Conservation (phyloP, 2,888 invertebrate species). For the Phania funesta region DNA sequence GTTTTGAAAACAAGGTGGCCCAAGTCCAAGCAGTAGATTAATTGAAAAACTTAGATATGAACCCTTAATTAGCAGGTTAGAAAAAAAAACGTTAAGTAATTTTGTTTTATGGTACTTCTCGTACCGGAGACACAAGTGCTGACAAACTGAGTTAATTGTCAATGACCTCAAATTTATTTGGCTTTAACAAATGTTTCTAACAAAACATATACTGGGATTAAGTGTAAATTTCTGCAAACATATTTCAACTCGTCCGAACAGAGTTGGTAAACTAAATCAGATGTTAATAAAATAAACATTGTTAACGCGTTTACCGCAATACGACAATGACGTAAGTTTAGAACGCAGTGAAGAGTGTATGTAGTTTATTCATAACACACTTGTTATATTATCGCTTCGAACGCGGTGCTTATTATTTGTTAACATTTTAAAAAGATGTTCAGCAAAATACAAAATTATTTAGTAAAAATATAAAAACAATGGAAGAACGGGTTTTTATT, state of each 20-base stretch:
- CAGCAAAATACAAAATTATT: too few species aligned
- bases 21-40: neutral
- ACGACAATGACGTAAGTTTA: too few species aligned
- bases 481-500: too few species aligned
- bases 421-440: too few species aligned
- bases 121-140: neutral
- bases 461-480: too few species aligned
- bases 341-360: too few species aligned
- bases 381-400: too few species aligned
- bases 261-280: neutral
- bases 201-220: constrained; percentile 35
- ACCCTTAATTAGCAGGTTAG: constrained; percentile 38
- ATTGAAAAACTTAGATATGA: constrained; percentile 33
- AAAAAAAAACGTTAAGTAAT: neutral
- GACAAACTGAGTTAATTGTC: constrained; percentile 34
- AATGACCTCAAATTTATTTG: constrained; percentile 58
- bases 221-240: constrained; percentile 7
- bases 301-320: neutral
- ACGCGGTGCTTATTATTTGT: too few species aligned
- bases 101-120: neutral
- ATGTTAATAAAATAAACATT: neutral
- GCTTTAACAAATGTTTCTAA: constrained; percentile 29
- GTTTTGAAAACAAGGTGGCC: constrained; percentile 1
- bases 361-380: too few species aligned
- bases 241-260: neutral